A percentile compares a stretch with the other conserved stretches of the same genome.
phyloP scores from a whole-genome alignment of 2,113 vertebrate genomes.

The Salminus brasiliensis region DNA sequence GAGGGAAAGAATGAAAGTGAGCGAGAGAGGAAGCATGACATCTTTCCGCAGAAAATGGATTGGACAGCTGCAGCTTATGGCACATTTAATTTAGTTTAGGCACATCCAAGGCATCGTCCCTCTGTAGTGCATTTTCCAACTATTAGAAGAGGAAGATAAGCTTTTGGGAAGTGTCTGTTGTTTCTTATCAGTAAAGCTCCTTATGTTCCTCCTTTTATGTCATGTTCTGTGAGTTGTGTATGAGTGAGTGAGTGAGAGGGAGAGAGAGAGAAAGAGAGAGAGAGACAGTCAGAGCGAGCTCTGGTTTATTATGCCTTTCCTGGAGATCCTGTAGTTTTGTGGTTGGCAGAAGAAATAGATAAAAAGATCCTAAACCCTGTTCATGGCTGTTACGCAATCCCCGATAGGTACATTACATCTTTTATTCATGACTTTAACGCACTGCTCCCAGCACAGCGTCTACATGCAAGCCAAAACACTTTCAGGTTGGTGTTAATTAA shows the following conservation, averaged over 20 bases:
- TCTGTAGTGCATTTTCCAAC: constrained; percentile 25
- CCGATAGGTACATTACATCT: constrained; percentile 54
- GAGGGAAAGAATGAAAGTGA: background rate
- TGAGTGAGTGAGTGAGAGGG: background rate
- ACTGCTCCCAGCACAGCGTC: constrained; percentile 36
- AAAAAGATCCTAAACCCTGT: background rate
- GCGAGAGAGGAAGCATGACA: background rate
- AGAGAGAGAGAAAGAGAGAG: background rate
- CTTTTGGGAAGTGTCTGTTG: constrained; percentile 25
- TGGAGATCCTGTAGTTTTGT: background rate
- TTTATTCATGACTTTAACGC: constrained; percentile 59
- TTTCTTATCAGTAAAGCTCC: constrained; percentile 30
- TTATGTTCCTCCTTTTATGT: constrained; percentile 37
- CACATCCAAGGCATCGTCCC: constrained; percentile 9
- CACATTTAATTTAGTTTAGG: background rate
- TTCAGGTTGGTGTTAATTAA: constrained; percentile 63
- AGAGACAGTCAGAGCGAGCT: background rate
- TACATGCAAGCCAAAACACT: constrained; percentile 48
- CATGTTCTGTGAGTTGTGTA: constrained; percentile 9
- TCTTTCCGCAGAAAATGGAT: background rate
- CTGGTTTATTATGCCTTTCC: background rate
- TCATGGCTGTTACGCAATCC: constrained; percentile 38
- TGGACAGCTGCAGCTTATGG: background rate
- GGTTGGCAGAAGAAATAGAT: background rate
- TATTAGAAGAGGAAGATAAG: constrained; percentile 30